A percentile compares a stretch with the other conserved stretches of the same genome.
phyloP scores from a whole-genome alignment of 2,113 vertebrate species.

The Siniperca chuatsi region DNA sequence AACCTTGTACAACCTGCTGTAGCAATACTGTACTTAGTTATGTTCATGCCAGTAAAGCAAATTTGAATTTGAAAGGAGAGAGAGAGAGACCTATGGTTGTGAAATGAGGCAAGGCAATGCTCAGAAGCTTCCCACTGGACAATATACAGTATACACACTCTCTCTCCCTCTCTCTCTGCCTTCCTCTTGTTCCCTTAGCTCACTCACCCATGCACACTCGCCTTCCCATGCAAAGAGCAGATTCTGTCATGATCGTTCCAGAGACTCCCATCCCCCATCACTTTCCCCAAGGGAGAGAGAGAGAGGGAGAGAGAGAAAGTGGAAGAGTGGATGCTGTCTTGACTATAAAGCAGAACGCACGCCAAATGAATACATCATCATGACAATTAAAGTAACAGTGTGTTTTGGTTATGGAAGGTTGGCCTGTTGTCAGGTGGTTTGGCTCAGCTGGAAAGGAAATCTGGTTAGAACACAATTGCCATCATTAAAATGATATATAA shows the following conservation, averaged over 20 bases:
- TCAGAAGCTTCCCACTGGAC: conserved; percentile 60
- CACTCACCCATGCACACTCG: conserved; percentile 67
- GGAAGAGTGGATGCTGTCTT: conserved; percentile 63
- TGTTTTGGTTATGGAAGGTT: conserved; percentile 55
- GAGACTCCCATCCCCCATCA: conserved; percentile 73
- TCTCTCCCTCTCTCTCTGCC: conserved; percentile 31
- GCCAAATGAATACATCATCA: conserved; percentile 73
- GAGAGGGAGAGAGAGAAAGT: conserved; percentile 43
- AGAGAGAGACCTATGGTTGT: conserved; percentile 50
- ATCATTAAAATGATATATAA: conserved; percentile 30
- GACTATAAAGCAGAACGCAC: conserved; percentile 69
- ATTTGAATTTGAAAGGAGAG: not conserved
- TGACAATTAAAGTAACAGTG: conserved; percentile 71
- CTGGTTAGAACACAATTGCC: conserved; percentile 20
- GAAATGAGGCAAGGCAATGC: conserved; percentile 57
- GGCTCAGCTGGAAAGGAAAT: conserved; percentile 30
- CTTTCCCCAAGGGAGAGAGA: conserved; percentile 55
- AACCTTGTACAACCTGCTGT: not conserved
- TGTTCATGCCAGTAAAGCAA: conserved; percentile 22
- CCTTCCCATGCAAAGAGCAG: conserved; percentile 75
- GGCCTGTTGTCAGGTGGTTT: conserved; percentile 53
- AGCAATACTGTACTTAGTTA: not conserved
- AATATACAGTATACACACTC: conserved; percentile 51
- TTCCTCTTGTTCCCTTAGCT: conserved; percentile 51
- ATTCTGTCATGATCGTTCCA: conserved; percentile 74